A percentile compares a stretch with the other conserved stretches of the same genome.
Conservation (phyloP, 1,140 invertebrate species). For the Diachasma alloeum region DNA sequence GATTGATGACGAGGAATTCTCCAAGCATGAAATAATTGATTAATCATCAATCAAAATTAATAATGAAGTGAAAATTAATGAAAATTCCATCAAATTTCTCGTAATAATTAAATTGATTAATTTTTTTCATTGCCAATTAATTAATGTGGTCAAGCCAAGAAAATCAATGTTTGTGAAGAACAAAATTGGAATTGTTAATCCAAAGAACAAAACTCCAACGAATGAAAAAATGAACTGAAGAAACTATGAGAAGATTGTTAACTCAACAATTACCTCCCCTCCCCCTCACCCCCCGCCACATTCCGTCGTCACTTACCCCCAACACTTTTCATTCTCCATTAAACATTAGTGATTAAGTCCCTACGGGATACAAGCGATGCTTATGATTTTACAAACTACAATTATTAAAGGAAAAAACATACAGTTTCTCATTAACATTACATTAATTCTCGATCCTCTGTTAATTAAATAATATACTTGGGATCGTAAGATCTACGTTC, state of each 20-base stretch:
- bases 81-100: no score
- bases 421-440: conserved; percentile 52
- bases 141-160: no score
- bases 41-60: no score
- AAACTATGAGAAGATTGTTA: not conserved
- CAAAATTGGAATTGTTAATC: no score
- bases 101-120: no score
- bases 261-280: not conserved
- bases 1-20: not conserved
- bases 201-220: no score
- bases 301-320: not conserved
- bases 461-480: conserved; percentile 34
- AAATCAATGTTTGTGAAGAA: not conserved
- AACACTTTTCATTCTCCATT: conserved; percentile 1
- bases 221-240: no score
- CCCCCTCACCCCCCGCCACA: not conserved
- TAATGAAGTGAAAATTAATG: no score
- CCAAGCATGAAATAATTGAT: no score
- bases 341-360: conserved; percentile 45
- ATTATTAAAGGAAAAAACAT: conserved; percentile 59
- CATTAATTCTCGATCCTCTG: conserved; percentile 25
- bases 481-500: conserved; percentile 41
- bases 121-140: no score
- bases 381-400: conserved; percentile 59
- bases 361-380: conserved; percentile 56